Base-by-base conservation (phyloP, 1,140 invertebrate genomes). In the Colletes latitarsis region DNA sequence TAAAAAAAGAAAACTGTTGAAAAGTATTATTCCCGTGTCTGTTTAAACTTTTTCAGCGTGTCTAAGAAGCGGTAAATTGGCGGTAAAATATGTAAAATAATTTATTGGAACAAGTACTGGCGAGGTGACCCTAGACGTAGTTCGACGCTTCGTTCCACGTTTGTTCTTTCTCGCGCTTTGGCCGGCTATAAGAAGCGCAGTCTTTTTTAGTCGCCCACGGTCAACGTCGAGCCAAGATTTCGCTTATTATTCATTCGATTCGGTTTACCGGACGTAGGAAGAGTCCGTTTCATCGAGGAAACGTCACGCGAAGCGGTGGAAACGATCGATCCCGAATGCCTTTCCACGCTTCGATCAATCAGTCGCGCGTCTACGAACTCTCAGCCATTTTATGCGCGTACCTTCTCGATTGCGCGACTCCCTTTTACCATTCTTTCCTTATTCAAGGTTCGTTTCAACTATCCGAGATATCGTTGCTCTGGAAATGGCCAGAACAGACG, bases 241-340 rank as follows among this genome's bases (percentile, higher is more conserved):
- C 39, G 76, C 62, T 68, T 80, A 76, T 81, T 83, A 81, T 83
- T 81, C 71, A 83, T 83, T 79, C 69, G 68, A 12, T 17, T 57
- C 72, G 72, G 58, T 57, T 81, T 70, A 15, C 41, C 52, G 57
- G 12, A 17, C 3, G 14, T 46, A 55, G 19, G 19, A 30, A 21
- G 49, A 57, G 39, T 46, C 15, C 63, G 30, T 21, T 58, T 14
- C 14, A 55, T 55, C 52, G 30, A 17, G n/a, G 66, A 60, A 70
- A 64, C 64, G 66, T 63, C 57, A 78, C 62, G 81, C 55, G 41
- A 19, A 15, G 17, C 2, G 15, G 17, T 52, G 14, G 41, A 19
- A 30, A 39, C 81, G 30, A 84, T 84, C 82, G 82, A 82, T 84
- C 41, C 69, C 52, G 60, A 30, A 49, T 67, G 75, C 53, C 70